Base-by-base conservation (phyloP, 2,888 invertebrate genomes). In the Nemotelus nigrinus region DNA sequence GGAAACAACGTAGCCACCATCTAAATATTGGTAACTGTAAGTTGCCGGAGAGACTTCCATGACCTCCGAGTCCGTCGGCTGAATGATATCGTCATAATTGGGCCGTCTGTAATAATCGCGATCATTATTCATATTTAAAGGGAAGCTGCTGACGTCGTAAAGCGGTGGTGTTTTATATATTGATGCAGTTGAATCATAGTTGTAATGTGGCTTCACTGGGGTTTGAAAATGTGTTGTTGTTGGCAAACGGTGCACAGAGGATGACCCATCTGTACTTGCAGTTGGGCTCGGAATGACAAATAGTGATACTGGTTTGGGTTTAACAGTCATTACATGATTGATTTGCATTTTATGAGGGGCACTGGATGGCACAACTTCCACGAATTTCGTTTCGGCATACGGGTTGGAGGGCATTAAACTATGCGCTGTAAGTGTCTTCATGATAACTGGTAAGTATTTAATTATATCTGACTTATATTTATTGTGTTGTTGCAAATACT, bases 1-100 rank as follows among this genome's bases (percentile, higher is more conserved):
- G 7, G 74, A 74, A 60, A 55, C 10, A 5, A 71, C 70, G 25
- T 55, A 71, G 10, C 57, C 70, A 25, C 60, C 60, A 41, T 72
- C 60, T 47, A 72, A 39, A 5, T 45, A 48, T 6, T 72, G 60
- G 25, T 25, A 25, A 25, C 25, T 25, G 25, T 25, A 25, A 25
- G 25, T 25, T 25, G 25, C 25, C 25, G 25, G 25, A 25, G 25
- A 25, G 7, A 10, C 7, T 41, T 50, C 50, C 25, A 25, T 25
- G 39, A 53, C 45, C 44, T 70, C 10, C n/a, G n/a, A 8, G 25
- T 25, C 25, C 25, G 25, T 25, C 25, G 25, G 25, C 25, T 25
- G 25, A 25, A 25, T 25, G 25, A 25, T 25, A 2, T 58, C 43
- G 3, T 72, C 25, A 41, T 60, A 72, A 39, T 47, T 58, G 4